These are phyloP conservation scores for Turritopsis dohrnii DNA, from an alignment of 30 jellyfish, hydroid and myxozoan genomes.

Conservation along the genomic window DNA sequence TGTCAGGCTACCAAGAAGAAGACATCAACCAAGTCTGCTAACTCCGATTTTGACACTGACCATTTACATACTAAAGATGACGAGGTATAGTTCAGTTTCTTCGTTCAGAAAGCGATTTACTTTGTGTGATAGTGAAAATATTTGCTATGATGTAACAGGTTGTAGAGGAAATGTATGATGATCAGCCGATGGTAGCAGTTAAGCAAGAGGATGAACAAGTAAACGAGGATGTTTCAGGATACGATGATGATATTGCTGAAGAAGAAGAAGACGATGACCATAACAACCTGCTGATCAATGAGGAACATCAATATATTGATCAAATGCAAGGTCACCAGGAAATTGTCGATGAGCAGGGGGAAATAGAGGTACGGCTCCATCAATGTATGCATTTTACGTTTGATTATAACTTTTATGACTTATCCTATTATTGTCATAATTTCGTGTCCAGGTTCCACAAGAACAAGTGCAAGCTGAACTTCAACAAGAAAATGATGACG, in stretches of 20 bases:
- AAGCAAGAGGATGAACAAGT: slow-evolving; percentile 29
- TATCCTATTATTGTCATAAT: too few species aligned
- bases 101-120: not conserved
- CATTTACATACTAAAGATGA: not conserved
- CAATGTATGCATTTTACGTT: too few species aligned
- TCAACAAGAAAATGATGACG: slow-evolving; percentile 70
- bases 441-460: slow-evolving; percentile 46
- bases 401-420: too few species aligned
- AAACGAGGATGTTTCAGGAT: slow-evolving; percentile 28
- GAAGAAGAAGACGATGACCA: slow-evolving; percentile 33
- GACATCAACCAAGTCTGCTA: not conserved
- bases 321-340: slow-evolving; percentile 28
- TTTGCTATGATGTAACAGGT: not conserved
- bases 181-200: slow-evolving; percentile 36
- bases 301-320: slow-evolving; percentile 38
- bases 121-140: not conserved
- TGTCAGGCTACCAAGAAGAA: not conserved
- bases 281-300: slow-evolving; percentile 21
- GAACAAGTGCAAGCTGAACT: slow-evolving; percentile 47
- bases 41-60: not conserved
- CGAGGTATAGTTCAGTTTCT: not conserved
- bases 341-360: slow-evolving; percentile 19
- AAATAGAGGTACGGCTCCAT: slow-evolving; percentile 18
- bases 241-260: slow-evolving; percentile 24
- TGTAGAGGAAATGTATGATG: slow-evolving; percentile 28